Base-by-base conservation (phyloP, 2,113 vertebrate genomes). In the Tragelaphus strepsiceros region DNA sequence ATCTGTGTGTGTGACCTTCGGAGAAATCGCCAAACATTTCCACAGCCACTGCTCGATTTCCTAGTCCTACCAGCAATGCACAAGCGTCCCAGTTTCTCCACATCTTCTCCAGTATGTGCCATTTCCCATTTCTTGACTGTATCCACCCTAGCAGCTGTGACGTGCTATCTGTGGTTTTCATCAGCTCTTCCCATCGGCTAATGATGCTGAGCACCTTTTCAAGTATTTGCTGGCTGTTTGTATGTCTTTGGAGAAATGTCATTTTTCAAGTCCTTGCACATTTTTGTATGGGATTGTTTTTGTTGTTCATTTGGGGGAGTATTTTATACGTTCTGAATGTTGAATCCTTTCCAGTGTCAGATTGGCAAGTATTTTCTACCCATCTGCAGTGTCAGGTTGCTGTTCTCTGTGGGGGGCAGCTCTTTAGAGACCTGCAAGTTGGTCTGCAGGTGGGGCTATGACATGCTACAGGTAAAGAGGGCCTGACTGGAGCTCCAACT, bases 11-110 rank as follows among this genome's bases (percentile, higher is more conserved):
- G 11, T 17, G 7, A 39, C 64, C 64, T 77, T 30, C 2, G 14
- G 67, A 71, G 53, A 30, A 43, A 39, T 14, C 1, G 0, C 64
- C 51, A 5, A 13, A 14, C 2, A 1, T 43, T 9, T 7, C 51
- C 35, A 58, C 24, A 39, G 88, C 64, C 13, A 21, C 17, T 43
- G n/a, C 53, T 30, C 5, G 1, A 43, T 14, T 30, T 21, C 35
- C 28, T 28, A 43, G 8, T 43, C n/a, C 53, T 35, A 9, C 3
- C 35, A 56, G 26, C 51, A 39, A 21, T 15, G 88, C 26, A 22
- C 67, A 43, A 8, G 24, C 5, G 1, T 13, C 71, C 35, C 6
- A 6, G 24, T 43, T 22, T 43, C 16, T 56, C 51, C 35, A 5
- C 32, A 5, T 39, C 51, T 4, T 28, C 35, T 19, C 26, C 51